These are phyloP conservation scores for Sinocyclocheilus anshuiensis DNA, from an alignment of 2,113 vertebrate species.

Conservation along the genomic window DNA sequence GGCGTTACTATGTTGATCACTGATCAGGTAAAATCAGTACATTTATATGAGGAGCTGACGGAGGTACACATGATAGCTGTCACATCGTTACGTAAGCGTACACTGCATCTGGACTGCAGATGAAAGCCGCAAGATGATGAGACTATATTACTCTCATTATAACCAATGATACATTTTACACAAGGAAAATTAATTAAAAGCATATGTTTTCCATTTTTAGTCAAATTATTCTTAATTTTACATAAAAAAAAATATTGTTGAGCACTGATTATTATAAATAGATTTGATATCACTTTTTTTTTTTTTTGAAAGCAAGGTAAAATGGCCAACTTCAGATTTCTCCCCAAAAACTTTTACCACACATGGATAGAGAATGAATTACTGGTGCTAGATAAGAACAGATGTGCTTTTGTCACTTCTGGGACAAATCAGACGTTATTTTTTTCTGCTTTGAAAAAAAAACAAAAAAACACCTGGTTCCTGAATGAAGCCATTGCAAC, in stretches of 20 bases:
- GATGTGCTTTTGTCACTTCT: slow-evolving; percentile 34
- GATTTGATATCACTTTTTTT: background rate
- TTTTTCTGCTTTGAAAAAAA: background rate
- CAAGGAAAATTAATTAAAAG: background rate
- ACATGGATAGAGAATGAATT: slow-evolving; percentile 2
- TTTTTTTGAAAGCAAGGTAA: background rate
- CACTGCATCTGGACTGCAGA: background rate
- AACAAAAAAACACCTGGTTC: background rate
- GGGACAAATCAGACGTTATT: slow-evolving; percentile 10
- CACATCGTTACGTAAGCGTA: background rate
- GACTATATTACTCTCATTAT: background rate
- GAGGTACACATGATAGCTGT: background rate
- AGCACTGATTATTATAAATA: background rate
- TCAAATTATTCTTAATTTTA: background rate
- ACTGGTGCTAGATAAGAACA: slow-evolving; percentile 20
- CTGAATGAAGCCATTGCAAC: slow-evolving; percentile 35
- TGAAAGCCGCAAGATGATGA: background rate
- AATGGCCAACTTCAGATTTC: background rate
- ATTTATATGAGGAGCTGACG: background rate
- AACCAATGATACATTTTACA: background rate
- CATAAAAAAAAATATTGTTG: background rate
- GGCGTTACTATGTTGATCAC: background rate
- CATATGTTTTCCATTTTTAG: background rate
- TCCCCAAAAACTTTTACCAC: background rate
- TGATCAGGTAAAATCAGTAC: background rate